Evolutionary conservation across 2,797 vertebrate species (phyloP), one percentile per base, ranked within the genome.

Genomic region (Gastrophryne carolinensis): DNA sequence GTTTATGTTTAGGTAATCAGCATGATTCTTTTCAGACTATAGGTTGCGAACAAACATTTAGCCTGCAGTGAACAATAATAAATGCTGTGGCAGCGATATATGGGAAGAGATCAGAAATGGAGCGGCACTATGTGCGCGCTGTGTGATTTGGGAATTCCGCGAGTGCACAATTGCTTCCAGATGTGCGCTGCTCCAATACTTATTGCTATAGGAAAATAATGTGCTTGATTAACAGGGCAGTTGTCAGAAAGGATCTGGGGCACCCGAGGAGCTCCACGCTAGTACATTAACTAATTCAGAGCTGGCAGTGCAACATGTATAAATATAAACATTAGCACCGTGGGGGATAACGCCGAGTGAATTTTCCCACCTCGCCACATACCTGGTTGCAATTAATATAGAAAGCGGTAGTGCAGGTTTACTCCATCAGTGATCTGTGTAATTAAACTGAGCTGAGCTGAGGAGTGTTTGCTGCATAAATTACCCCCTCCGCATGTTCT

Each of bases 221-320:
- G 75, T 78, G 68, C 75, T 72, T 78, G 75, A 71, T 78, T 78
- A 78, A 72, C 68, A 72, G 68, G 68, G 75, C 75, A 60, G 60
- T 78, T 66, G 66, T 72, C 68, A 72, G 68, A 66, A 72, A 72
- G 53, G 68, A 66, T 72, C 68, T 72, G 61, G 61, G 75, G 75
- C 68, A 78, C 75, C 61, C 39, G 50, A 71, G 53, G 68, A 78
- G 53, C 30, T 49, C 41, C 60, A 3, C 19, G 30, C 30, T 53
- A 39, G 47, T 66, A 58, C 56, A 37, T 66, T 77, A 77, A 77
- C 74, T 27, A 26, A 53, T 78, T 71, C 60, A 65, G 49, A 47
- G 66, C 74, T 27, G 15, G 30, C 44, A 39, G 34, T 41, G 49
- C 32, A 41, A 73, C 23, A 39, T 15, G 26, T 12, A 26, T 53